phyloP scores from a whole-genome alignment of 2,113 vertebrate species.

The Nestor notabilis region DNA sequence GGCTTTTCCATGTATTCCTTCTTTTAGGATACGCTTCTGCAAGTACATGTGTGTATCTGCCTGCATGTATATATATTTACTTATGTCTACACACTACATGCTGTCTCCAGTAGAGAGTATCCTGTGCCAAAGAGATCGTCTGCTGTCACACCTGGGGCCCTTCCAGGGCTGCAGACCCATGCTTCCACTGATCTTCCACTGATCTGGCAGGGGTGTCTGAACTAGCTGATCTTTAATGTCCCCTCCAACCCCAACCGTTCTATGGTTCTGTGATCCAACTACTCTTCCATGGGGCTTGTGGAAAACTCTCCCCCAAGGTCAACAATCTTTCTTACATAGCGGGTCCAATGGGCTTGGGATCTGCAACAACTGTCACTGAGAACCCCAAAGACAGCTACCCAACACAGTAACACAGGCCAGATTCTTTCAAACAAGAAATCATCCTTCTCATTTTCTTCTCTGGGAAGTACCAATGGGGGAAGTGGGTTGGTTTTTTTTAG shows the following conservation, averaged over 20 bases:
- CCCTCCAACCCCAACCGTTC: background rate
- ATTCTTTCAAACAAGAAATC: background rate
- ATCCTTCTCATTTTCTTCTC: background rate
- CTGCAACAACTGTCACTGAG: background rate
- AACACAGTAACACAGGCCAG: background rate
- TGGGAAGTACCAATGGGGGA: background rate
- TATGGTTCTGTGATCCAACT: background rate
- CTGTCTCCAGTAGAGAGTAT: background rate
- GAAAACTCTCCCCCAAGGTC: background rate
- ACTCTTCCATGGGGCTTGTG: background rate
- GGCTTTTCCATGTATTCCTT: background rate
- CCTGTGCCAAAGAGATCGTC: background rate
- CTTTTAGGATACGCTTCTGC: background rate
- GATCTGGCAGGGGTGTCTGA: background rate
- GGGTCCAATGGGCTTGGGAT: background rate
- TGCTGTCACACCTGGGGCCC: background rate
- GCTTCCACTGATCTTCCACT: background rate
- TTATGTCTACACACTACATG: background rate
- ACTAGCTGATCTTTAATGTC: background rate
- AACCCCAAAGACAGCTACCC: background rate
- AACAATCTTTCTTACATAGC: background rate
- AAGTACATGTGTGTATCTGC: accelerated
- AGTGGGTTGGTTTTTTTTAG: background rate
- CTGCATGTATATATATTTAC: background rate
- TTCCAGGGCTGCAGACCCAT: background rate